Evolutionary conservation across 2,113 vertebrate genomes (phyloP).

Genomic region (Sander vitreus): DNA sequence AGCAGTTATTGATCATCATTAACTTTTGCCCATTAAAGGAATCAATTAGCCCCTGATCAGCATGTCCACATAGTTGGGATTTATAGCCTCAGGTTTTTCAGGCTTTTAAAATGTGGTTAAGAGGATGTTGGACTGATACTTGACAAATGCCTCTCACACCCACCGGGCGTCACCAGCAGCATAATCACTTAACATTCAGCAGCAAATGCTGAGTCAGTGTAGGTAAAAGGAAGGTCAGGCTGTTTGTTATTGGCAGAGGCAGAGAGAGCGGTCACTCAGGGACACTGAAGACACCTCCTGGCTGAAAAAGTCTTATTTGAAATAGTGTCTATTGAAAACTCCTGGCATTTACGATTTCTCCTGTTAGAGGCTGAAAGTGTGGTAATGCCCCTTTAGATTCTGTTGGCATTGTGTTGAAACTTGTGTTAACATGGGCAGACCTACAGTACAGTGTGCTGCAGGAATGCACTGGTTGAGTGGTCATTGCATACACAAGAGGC

Average conservation of each 20-base stretch:
- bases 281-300: constrained; percentile 45
- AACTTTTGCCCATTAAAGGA: constrained; percentile 52
- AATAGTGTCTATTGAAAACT: constrained; percentile 19
- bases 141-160: constrained; percentile 53
- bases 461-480: constrained; percentile 62
- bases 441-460: constrained; percentile 42
- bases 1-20: constrained; percentile 51
- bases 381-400: constrained; percentile 26
- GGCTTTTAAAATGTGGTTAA: constrained; percentile 30
- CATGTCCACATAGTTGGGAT: constrained; percentile 27
- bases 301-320: constrained; percentile 24
- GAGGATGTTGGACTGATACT: constrained; percentile 31
- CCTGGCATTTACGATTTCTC: not conserved
- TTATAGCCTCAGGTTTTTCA: constrained; percentile 21
- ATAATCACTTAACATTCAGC: constrained; percentile 69
- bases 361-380: constrained; percentile 16
- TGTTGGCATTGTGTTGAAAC: constrained; percentile 39
- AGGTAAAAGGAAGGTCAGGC: constrained; percentile 58
- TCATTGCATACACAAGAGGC: constrained; percentile 37
- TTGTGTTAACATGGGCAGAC: constrained; percentile 29
- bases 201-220: constrained; percentile 67
- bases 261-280: constrained; percentile 45
- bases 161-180: constrained; percentile 50
- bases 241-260: constrained; percentile 50
- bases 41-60: constrained; percentile 37